Evolutionary conservation across 2,888 invertebrate genomes (phyloP).

Genomic region (Thumatha senex): DNA sequence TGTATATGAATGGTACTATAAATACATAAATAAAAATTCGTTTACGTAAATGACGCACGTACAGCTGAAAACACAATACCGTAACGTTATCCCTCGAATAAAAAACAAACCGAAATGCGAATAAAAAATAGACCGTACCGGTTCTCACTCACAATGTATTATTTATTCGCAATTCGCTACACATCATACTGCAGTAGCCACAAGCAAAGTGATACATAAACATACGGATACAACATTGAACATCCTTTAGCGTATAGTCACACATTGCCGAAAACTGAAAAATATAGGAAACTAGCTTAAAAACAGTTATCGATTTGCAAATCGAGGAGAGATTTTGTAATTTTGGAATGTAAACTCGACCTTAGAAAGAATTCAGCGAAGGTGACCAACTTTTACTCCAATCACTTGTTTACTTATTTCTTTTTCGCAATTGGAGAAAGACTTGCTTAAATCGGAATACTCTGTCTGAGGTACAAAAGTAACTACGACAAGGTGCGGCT

Average conservation of each 20-base stretch:
- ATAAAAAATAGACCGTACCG: slow-evolving; percentile 45
- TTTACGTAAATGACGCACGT: slow-evolving; percentile 52
- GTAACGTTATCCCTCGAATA: slow-evolving; percentile 49
- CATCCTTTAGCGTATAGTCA: slow-evolving; percentile 43
- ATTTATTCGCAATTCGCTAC: slow-evolving; percentile 61
- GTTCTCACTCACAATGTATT: slow-evolving; percentile 47
- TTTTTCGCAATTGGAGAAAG: too few relatives aligned
- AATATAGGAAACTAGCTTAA: slow-evolving; percentile 40
- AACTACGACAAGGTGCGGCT: too few relatives aligned
- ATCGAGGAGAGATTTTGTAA: slow-evolving; percentile 23
- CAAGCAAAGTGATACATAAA: slow-evolving; percentile 44
- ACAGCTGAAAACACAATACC: slow-evolving; percentile 35
- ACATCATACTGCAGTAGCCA: slow-evolving; percentile 46
- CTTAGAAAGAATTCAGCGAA: slow-evolving; percentile 32
- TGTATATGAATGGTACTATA: slow-evolving; percentile 29
- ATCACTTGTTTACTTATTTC: slow-evolving; percentile 14
- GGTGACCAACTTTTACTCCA: slow-evolving; percentile 13
- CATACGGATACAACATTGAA: slow-evolving; percentile 39
- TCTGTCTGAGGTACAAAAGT: too few relatives aligned
- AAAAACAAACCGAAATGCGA: slow-evolving; percentile 43
- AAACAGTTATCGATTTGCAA: slow-evolving; percentile 32
- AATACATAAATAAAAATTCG: slow-evolving; percentile 50
- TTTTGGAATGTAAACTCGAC: slow-evolving; percentile 29
- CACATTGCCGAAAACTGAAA: slow-evolving; percentile 42
- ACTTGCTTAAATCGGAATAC: too few relatives aligned